phyloP scores from a whole-genome alignment of 2,888 invertebrate genomes.

The Rotaria socialis region DNA sequence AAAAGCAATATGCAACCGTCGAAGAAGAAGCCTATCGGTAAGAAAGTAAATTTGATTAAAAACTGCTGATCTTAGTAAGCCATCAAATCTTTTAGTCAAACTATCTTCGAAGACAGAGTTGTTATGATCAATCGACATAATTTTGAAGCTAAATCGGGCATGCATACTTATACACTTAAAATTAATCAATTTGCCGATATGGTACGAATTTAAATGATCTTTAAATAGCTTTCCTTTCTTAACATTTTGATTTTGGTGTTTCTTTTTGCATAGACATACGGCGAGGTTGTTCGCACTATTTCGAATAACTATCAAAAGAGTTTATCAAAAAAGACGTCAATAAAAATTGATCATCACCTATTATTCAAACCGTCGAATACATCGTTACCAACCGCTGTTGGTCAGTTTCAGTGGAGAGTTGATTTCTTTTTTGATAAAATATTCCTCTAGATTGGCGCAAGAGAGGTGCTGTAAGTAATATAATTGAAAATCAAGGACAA shows the following conservation, averaged over 20 bases:
- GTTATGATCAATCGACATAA: conserved; percentile 51
- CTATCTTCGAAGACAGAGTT: background rate
- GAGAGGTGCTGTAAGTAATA: conserved; percentile 46
- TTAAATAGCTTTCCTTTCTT: conserved; percentile 34
- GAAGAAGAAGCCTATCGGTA: background rate
- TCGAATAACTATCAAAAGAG: no score
- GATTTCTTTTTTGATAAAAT: no score
- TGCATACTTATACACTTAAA: conserved; percentile 51
- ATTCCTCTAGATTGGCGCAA: conserved; percentile 45
- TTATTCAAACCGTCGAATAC: no score
- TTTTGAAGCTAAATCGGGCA: conserved; percentile 51
- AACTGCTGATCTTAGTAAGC: no score
- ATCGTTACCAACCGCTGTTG: no score
- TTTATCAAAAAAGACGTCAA: no score
- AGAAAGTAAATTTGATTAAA: background rate
- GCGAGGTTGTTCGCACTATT: background rate
- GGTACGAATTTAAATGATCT: conserved; percentile 58
- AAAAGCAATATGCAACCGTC: background rate
- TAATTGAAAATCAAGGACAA: conserved; percentile 53
- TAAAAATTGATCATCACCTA: no score
- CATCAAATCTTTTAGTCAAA: background rate
- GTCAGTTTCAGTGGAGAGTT: no score
- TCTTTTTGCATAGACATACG: background rate
- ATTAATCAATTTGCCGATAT: conserved; percentile 59
- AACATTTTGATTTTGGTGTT: conserved; percentile 44